Conservation (phyloP, 2,797 vertebrate genomes). For the Lagodon rhomboides region DNA sequence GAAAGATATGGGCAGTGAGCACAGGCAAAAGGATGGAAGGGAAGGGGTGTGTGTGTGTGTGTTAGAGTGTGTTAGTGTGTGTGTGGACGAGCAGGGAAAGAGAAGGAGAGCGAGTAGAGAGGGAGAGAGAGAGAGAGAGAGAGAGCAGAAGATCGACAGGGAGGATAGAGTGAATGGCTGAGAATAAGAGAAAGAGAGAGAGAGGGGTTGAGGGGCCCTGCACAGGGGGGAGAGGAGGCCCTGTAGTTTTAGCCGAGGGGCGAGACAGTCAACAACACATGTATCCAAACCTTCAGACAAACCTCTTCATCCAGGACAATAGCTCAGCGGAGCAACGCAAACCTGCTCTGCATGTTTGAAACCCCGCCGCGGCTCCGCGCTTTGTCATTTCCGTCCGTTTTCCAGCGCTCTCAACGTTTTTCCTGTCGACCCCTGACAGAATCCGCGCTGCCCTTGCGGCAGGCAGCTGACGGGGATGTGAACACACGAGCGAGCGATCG, state of each 20-base stretch:
- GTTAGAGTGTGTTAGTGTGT: constrained; percentile 15
- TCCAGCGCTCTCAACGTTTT: constrained; percentile 17
- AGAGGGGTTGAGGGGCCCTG: constrained; percentile 74
- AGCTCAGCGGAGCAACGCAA: constrained; percentile 1
- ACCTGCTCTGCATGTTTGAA: constrained; percentile 31
- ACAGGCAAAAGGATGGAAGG: constrained; percentile 71
- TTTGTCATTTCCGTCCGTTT: constrained; percentile 11
- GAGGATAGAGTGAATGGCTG: constrained; percentile 72
- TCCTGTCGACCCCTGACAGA: constrained; percentile 15
- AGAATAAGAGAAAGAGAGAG: constrained; percentile 66
- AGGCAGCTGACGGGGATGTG: constrained; percentile 5
- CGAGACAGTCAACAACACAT: constrained; percentile 83
- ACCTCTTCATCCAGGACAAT: constrained; percentile 56
- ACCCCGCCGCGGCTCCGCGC: not conserved
- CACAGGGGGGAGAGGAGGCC: constrained; percentile 77
- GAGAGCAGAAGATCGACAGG: constrained; percentile 63
- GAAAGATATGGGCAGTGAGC: constrained; percentile 76
- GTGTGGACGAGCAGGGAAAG: constrained; percentile 41
- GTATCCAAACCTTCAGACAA: constrained; percentile 75
- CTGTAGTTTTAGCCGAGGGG: constrained; percentile 80
- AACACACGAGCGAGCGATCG: not conserved
- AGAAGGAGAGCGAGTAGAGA: constrained; percentile 57
- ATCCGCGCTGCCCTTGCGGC: not conserved
- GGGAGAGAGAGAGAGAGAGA: constrained; percentile 16
- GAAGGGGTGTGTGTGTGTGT: constrained; percentile 22